These are phyloP conservation scores for Pogonognathellus flavescens DNA, from an alignment of 1,140 invertebrate species.

Conservation along the genomic window DNA sequence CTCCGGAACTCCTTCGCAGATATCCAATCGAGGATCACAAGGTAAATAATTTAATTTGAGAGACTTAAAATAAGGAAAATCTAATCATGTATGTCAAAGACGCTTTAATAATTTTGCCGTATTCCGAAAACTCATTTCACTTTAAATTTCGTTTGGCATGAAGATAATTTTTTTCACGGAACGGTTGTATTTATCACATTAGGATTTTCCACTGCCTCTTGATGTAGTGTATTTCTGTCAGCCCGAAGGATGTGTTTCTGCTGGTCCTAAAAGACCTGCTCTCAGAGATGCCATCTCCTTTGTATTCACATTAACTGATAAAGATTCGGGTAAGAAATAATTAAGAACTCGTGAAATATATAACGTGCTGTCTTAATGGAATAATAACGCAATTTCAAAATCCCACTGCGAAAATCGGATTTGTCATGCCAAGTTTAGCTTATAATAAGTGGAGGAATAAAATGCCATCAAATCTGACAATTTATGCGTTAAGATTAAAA, in stretches of 20 bases:
- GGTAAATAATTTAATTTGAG: conserved; percentile 56
- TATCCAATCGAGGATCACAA: conserved; percentile 97
- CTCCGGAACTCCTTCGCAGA: conserved; percentile 91
- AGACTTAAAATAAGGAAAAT: background rate
- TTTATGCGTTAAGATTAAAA: too few species aligned
- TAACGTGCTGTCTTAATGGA: too few species aligned
- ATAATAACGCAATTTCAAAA: too few species aligned
- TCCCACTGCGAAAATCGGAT: too few species aligned
- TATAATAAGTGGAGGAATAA: too few species aligned
- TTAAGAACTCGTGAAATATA: too few species aligned
- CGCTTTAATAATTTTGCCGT: too few species aligned
- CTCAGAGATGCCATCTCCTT: conserved; percentile 93
- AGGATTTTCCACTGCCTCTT: conserved; percentile 94
- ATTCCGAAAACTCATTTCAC: background rate
- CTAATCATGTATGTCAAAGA: too few species aligned
- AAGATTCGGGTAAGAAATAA: conserved; percentile 86
- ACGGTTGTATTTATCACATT: conserved; percentile 13
- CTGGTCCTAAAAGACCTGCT: conserved; percentile 85
- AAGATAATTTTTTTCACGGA: background rate
- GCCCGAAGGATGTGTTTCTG: conserved; percentile 89
- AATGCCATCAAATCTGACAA: too few species aligned
- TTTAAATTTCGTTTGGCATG: background rate
- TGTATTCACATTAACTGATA: conserved; percentile 98
- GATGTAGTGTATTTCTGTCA: conserved; percentile 99
- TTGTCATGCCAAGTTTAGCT: too few species aligned